Percentiles rank a stretch among this genome's conserved stretches.
phyloP scores from a whole-genome alignment of 2,888 invertebrate species.

The Helobdella robusta region DNA sequence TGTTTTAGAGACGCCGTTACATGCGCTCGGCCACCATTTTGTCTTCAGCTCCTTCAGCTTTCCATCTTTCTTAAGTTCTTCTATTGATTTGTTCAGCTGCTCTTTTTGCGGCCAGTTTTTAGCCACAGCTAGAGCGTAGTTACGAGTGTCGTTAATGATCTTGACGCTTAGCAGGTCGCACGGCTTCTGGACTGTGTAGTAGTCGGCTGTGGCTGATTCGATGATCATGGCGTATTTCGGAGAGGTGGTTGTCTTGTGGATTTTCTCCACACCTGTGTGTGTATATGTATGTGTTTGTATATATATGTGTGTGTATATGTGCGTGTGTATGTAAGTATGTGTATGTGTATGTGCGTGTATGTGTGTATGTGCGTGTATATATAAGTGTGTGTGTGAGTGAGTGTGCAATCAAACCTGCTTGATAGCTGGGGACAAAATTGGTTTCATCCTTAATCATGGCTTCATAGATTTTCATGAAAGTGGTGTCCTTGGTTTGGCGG shows the following conservation, averaged over 20 bases:
- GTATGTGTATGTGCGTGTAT: too few relatives aligned
- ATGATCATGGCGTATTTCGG: conserved; percentile 39
- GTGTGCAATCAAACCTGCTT: background rate
- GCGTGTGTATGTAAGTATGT: too few relatives aligned
- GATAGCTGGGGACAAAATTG: background rate
- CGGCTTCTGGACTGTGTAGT: conserved; percentile 35
- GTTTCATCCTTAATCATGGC: background rate
- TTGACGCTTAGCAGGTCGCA: conserved; percentile 40
- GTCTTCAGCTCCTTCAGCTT: conserved; percentile 33
- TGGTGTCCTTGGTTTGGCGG: background rate
- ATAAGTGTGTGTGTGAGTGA: too few relatives aligned
- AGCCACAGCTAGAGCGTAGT: conserved; percentile 36
- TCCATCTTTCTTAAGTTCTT: conserved; percentile 36
- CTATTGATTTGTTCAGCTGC: conserved; percentile 34
- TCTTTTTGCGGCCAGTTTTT: conserved; percentile 28
- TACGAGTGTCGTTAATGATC: conserved; percentile 31
- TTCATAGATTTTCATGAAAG: conserved; percentile 4
- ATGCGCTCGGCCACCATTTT: conserved; percentile 37
- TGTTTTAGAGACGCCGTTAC: conserved; percentile 2
- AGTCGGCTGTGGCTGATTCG: conserved; percentile 40
- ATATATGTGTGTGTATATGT: too few relatives aligned
- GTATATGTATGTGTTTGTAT: too few relatives aligned
- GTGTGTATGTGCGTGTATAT: too few relatives aligned
- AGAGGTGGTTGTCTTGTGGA: too few relatives aligned
- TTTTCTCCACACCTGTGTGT: too few relatives aligned